Percentiles rank a stretch among this genome's conserved stretches.
Conservation (phyloP, 2,113 vertebrate species). For the Vidua macroura region DNA sequence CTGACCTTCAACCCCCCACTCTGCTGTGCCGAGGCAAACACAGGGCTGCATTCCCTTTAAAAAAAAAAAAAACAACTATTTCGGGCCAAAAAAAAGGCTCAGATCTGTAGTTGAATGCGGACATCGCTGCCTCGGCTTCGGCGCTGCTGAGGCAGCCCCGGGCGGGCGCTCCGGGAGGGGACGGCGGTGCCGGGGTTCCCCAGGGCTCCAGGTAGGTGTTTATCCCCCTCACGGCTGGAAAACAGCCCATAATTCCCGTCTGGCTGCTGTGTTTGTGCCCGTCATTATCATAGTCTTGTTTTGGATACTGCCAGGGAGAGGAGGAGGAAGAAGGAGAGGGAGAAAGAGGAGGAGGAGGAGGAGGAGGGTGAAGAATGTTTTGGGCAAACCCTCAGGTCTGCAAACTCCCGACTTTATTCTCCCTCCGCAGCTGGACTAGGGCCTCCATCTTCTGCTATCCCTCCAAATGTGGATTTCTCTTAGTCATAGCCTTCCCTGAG, state of each 20-base stretch:
- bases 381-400: background rate
- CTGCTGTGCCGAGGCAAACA: background rate
- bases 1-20: conserved; percentile 15
- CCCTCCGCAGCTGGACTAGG: background rate
- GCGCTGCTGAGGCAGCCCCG: background rate
- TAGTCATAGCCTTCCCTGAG: background rate
- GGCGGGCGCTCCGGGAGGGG: background rate
- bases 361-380: background rate
- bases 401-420: background rate
- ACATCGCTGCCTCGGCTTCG: background rate
- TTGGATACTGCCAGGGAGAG: background rate
- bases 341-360: background rate
- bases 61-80: background rate
- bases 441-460: conserved; percentile 42
- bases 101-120: rapidly evolving
- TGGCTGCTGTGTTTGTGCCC: background rate
- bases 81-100: background rate
- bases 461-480: background rate
- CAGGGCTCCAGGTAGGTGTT: background rate
- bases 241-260: background rate
- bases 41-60: background rate
- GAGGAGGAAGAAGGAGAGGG: background rate
- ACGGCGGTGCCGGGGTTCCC: background rate
- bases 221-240: background rate
- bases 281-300: background rate